Base-by-base conservation (phyloP, 2,888 invertebrate species). In the Yponomeuta sedellus region DNA sequence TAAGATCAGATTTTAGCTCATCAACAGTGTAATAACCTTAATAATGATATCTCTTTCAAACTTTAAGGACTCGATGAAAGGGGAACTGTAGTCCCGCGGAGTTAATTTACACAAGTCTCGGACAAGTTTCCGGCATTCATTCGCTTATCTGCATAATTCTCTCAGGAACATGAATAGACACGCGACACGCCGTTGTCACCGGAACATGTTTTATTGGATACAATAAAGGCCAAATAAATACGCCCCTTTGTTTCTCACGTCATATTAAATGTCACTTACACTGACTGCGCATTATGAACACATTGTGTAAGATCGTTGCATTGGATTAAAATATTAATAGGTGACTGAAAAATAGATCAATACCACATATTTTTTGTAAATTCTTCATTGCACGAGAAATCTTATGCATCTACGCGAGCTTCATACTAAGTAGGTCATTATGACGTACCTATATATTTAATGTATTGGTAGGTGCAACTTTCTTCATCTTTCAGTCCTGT, bases 141-240 rank as follows among this genome's bases (percentile, higher is more conserved):
- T 86, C 81, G 83, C 86, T 86, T 86, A 88, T 88, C 88, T 87
- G 79, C 86, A 89, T 87, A 88, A 89, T 88, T 87, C 85, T 80
- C 74, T 82, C 83, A 82, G 79, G 82, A 84, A 82, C 83, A 85
- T 80, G 86, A 82, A 85, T 86, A 84, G 83, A 82, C 81, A 79
- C 75, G 80, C 80, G 80, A 82, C 81, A 81, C 75, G 78, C 77
- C 73, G 81, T 82, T 85, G 84, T 85, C 83, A 81, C 79, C 77
- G 75, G 75, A 82, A 83, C 83, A 86, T 86, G 86, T 88, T 88
- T 86, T 84, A 85, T 84, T 40, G 73, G 81, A 77, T 77, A 86
- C 85, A 84, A 83, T 86, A 84, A 86, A 83, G 85, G 85, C 77
- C 82, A 82, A 82, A 86, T 81, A 85, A 82, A 86, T 86, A 86